Base-by-base conservation (phyloP, 1,140 invertebrate species). In the Thalassaphorura encarpata region DNA sequence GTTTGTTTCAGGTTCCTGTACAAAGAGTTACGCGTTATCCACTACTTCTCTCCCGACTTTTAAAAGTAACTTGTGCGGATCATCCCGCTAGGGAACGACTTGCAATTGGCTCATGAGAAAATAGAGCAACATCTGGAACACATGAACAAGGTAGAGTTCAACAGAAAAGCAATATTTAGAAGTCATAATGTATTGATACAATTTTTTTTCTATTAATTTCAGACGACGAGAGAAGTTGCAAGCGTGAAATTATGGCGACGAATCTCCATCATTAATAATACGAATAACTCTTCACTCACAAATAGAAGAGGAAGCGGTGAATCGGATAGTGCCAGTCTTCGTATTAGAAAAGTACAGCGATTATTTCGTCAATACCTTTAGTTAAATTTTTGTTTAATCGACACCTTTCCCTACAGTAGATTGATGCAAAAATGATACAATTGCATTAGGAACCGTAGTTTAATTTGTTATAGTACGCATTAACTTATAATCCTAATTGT, bases 11-110 rank as follows among this genome's bases (percentile, higher is more conserved):
- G 84, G 85, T 90, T 63, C 87, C 87, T 54, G 87, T 90, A 42
- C 87, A 90, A 74, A 78, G 88, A 67, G 86, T 89, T 63, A 92
- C 83, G 40, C 95, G 95, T 71, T 97, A 96, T 76, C 92, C 92
- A 24, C 75, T 97, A 61, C 75, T 97, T 52, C 73, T 97, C 64
- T 88, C 87, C 21, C 81, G 93, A 51, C 75, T 97, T 52, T 81
- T 87, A 64, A 93, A 93, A 76, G 87, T 90, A n/a, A 95, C 91
- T 3, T 85, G 89, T 1, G 71, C 76, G 64, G 79, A 87, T 66
- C 82, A 90, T 63, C 79, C 83, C 40, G n/a, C 84, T 85, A 49
- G 80, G 84, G 54, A 73, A 76, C 50, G 69, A 75, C 63, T 77
- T 95, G 5, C 80, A 83, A 58, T 81, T 87, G 63, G 89, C 92